Evolutionary conservation across 1,140 invertebrate species (phyloP).

Genomic region (fruit fly (Drosophila melanogaster)): Release_6_plus_ISO1_MT NT_033777.3:27183501-27184000

Average conservation of each 20-base stretch:
- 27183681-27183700: conserved; percentile 65
- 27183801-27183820: conserved; percentile 88
- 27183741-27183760: conserved; percentile 27
- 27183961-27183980: conserved; percentile 70
- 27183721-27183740: conserved; percentile 37
- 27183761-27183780: conserved; percentile 32
- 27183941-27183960: conserved; percentile 80
- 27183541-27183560: conserved; percentile 51
- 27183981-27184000: conserved; percentile 50
- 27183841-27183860: conserved; percentile 95
- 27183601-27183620: neutral
- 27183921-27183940: conserved; percentile 67
- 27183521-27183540: conserved; percentile 73
- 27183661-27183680: conserved; percentile 59
- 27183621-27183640: neutral
- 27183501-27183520: conserved; percentile 55
- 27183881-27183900: conserved; percentile 37
- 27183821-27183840: conserved; percentile 93
- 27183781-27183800: conserved; percentile 69
- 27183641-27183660: conserved; percentile 11
- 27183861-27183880: conserved; percentile 88
- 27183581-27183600: too few species aligned
- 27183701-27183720: conserved; percentile 46
- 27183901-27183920: conserved; percentile 35
- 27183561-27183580: conserved; percentile 9